These are phyloP conservation scores for Heterochromis multidens DNA, from an alignment of 2,113 vertebrate species.

Conservation along the genomic window DNA sequence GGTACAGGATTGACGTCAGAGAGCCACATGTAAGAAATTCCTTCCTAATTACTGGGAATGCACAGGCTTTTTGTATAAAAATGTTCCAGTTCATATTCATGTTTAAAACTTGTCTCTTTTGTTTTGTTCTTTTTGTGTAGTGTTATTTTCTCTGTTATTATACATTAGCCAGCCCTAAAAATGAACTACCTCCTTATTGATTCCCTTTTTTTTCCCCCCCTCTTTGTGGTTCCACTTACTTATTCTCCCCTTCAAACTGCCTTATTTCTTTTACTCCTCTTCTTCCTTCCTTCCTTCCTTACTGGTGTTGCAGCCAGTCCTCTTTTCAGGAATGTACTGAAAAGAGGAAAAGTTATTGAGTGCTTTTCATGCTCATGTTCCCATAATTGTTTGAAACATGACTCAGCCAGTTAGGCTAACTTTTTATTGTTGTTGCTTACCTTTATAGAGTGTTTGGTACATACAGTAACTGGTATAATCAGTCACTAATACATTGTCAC, in stretches of 20 bases:
- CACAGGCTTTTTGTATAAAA: constrained; percentile 67
- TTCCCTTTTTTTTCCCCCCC: background rate
- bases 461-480: background rate
- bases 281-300: background rate
- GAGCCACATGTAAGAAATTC: constrained; percentile 78
- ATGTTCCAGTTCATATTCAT: constrained; percentile 41
- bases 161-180: background rate
- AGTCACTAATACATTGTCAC: no score
- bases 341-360: background rate
- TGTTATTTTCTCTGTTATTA: background rate
- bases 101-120: constrained; percentile 37
- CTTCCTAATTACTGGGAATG: constrained; percentile 76
- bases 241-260: background rate
- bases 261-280: background rate
- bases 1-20: constrained; percentile 81
- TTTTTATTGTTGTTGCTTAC: background rate
- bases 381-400: background rate
- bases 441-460: background rate
- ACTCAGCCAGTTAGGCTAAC: background rate
- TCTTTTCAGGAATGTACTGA: constrained; percentile 4
- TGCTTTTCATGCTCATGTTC: background rate
- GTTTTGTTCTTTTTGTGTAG: constrained; percentile 20
- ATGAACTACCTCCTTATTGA: background rate
- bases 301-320: background rate
- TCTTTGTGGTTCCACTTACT: background rate